Base-by-base conservation (phyloP, 2,113 vertebrate genomes). In the Spea multiplicata region DNA sequence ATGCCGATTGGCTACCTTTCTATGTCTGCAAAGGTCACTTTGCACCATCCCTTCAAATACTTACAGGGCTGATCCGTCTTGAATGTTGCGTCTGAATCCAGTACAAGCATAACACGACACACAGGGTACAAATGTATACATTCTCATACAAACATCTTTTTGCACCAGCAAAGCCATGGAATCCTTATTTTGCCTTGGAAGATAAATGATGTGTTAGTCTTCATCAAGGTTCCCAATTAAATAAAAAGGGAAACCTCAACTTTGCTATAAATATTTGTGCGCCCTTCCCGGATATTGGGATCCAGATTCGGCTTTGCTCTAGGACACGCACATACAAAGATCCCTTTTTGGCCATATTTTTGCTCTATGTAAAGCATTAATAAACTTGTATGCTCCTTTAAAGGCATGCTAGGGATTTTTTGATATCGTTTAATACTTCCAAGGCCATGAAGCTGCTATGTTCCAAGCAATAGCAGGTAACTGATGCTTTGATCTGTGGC, bases 11-110 rank as follows among this genome's bases (percentile, higher is more conserved):
- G 55, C 77, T 71, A 7, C 76, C 47, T 59, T 73, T 62, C 71
- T 80, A 17, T 13, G 52, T 9, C 12, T 49, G 45, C 3, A 8
- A 68, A 67, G 64, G 78, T 74, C 78, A 80, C 64, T 68, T 80
- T 73, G 72, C 64, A 74, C 77, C 64, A 45, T 73, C 50, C 45
- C 64, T 72, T 73, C 44, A 80, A 80, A 80, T 80, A 72, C 49
- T 59, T 73, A 45, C 71, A 59, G 50, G 7, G 46, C 16, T 59
- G 5, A 67, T 73, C 64, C 50, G 3, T 66, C 30, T 64, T 13
- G 50, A 70, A 57, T 46, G 53, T 17, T 45, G 8, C 44, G 30
- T 73, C 69, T 77, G 14, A 13, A 3, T 17, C 7, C 66, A 10
- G 44, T 46, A 62, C 61, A 46, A 44, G n/a, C 49, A 73, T 6